Percentiles rank a stretch among this genome's conserved stretches.
These are phyloP conservation scores for Azorinus chamasolen DNA, from an alignment of 2,888 invertebrate genomes.

Conservation along the genomic window DNA sequence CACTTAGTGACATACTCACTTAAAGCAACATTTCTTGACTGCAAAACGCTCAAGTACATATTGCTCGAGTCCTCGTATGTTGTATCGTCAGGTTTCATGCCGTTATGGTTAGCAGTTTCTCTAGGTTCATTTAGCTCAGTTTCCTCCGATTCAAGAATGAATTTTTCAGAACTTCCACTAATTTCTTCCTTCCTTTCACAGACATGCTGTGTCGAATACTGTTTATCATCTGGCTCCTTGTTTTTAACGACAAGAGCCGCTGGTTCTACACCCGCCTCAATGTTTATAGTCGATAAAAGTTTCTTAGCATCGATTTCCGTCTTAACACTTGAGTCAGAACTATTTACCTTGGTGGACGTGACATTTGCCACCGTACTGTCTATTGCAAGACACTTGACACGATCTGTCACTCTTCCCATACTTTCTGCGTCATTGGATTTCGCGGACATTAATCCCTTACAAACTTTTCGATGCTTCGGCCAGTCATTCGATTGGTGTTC, in stretches of 20 bases:
- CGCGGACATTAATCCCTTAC: slow-evolving; percentile 50
- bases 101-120: slow-evolving; percentile 10
- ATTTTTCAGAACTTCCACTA: slow-evolving; percentile 69
- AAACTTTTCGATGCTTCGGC: slow-evolving; percentile 79
- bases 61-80: background rate
- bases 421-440: slow-evolving; percentile 19
- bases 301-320: too few relatives aligned
- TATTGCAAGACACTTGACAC: slow-evolving; percentile 12
- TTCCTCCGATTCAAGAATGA: slow-evolving; percentile 67
- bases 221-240: background rate
- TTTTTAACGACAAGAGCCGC: too few relatives aligned
- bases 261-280: background rate
- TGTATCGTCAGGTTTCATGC: slow-evolving; percentile 58
- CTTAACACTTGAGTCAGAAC: background rate
- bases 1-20: slow-evolving; percentile 83
- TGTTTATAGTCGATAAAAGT: background rate
- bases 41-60: slow-evolving; percentile 69
- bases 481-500: slow-evolving; percentile 83
- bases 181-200: background rate
- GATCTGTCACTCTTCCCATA: slow-evolving; percentile 19
- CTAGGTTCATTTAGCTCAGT: slow-evolving; percentile 30
- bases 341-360: slow-evolving; percentile 8
- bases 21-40: slow-evolving; percentile 73
- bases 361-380: slow-evolving; percentile 15
- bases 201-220: background rate